Evolutionary conservation across 2,888 invertebrate genomes (phyloP), one percentile per base, ranked within the genome.

Genomic region (Euphydryas editha): DNA sequence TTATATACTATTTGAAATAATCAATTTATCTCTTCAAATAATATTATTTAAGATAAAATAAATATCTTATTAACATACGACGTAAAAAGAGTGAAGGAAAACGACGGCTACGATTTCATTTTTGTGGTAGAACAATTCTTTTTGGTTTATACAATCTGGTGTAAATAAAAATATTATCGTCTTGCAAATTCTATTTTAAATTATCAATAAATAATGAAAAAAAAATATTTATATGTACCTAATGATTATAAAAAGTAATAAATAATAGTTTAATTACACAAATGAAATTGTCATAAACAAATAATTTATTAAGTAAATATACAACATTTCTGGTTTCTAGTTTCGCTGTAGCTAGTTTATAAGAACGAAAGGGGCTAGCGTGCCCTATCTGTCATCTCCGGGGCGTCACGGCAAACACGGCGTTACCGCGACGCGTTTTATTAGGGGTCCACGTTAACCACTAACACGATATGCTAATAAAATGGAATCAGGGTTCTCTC

Each of bases 351-450:
- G 58, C 37, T 70, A 86, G 86, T 87, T 88, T 85, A 86, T 84
- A 86, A 84, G 84, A 84, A 76, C 79, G 74, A 76, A 71, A 66
- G 67, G 77, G 75, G 74, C 78, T 76, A 65, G 78, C 91, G 92
- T 92, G 92, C 91, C 83, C 80, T 92, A 92, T 92, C 92, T 87
- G 84, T 87, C 89, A 91, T 92, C 92, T 86, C 82, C 75, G 74
- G 78, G 79, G 82, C 83, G 83, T 83, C 84, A 85, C 79, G 71
- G 84, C 84, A 91, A 91, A 92, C 91, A 91, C 82, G 81, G 81
- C 85, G 87, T 86, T 87, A 90, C 89, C 89, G 87, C 87, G 78
- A 82, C 87, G 84, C 87, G 83, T 90, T 91, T 90, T 90, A 90
- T 90, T 88, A 89, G 86, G 86, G 85, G 79, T 82, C 87, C 82